Percentiles rank a stretch among this genome's conserved stretches.
Conservation (phyloP, 2,113 vertebrate species). For the Dromas ardeola region DNA sequence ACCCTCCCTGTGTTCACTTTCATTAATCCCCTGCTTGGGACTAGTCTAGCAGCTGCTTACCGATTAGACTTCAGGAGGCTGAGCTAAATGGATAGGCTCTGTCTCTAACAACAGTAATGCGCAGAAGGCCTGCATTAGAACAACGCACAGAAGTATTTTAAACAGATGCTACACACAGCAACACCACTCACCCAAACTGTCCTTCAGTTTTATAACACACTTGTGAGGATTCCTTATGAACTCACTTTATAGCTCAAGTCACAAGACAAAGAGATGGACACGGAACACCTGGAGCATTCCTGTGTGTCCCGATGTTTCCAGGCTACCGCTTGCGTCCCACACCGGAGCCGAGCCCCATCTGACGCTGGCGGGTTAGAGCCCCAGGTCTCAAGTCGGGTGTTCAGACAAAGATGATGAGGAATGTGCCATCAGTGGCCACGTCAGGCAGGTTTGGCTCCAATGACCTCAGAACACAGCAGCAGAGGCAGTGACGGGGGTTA, state of each 20-base stretch:
- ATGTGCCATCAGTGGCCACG: background rate
- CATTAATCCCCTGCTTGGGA: background rate
- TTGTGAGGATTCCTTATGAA: background rate
- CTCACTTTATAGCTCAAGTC: background rate
- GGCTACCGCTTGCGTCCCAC: rapidly evolving
- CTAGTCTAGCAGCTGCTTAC: background rate
- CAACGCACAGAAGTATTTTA: background rate
- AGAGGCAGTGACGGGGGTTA: background rate
- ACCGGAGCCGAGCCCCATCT: background rate
- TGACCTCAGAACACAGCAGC: background rate
- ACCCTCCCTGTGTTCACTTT: background rate
- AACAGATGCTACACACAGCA: rapidly evolving
- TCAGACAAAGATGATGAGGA: background rate
- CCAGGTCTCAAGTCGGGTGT: background rate
- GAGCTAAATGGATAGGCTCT: background rate
- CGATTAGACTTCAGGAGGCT: background rate
- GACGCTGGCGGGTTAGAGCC: rapidly evolving
- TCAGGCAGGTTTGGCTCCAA: background rate
- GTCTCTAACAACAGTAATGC: background rate
- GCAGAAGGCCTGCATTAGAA: background rate
- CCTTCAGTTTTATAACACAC: background rate
- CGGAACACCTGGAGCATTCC: background rate
- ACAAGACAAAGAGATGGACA: background rate
- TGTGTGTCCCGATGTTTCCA: rapidly evolving
- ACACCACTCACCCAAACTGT: background rate